Conservation (phyloP, 2,113 vertebrate genomes). For the Hipposideros armiger region DNA sequence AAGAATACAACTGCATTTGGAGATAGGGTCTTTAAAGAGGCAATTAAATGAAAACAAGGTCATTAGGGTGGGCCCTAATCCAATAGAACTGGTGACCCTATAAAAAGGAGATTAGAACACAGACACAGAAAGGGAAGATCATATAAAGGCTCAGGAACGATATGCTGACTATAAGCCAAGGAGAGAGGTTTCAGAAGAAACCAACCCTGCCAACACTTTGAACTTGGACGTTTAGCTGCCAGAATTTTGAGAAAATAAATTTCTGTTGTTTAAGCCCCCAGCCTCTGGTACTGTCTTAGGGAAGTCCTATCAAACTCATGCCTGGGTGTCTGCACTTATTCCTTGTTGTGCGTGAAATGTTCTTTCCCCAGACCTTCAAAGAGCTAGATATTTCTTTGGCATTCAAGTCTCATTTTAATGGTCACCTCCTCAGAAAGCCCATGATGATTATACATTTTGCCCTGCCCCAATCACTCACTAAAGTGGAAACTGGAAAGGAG, state of each 20-base stretch:
- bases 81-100: not conserved
- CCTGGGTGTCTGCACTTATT: not conserved
- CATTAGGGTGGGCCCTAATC: not conserved
- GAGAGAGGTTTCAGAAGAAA: not conserved
- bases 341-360: not conserved
- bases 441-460: not conserved
- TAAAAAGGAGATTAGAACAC: not conserved
- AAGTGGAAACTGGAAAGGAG: not conserved
- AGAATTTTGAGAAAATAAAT: too few species aligned
- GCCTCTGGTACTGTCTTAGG: not conserved
- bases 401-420: not conserved
- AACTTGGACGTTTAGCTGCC: too few species aligned
- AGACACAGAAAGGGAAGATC: not conserved
- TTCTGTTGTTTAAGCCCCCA: not conserved
- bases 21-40: not conserved
- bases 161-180: not conserved
- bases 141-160: not conserved
- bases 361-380: not conserved
- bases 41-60: not conserved
- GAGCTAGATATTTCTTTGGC: not conserved
- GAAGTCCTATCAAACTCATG: not conserved
- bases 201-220: not conserved
- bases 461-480: not conserved
- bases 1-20: not conserved
- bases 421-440: not conserved